Conservation (phyloP, 2,888 invertebrate genomes). For the Lasioglossum vierecki region DNA sequence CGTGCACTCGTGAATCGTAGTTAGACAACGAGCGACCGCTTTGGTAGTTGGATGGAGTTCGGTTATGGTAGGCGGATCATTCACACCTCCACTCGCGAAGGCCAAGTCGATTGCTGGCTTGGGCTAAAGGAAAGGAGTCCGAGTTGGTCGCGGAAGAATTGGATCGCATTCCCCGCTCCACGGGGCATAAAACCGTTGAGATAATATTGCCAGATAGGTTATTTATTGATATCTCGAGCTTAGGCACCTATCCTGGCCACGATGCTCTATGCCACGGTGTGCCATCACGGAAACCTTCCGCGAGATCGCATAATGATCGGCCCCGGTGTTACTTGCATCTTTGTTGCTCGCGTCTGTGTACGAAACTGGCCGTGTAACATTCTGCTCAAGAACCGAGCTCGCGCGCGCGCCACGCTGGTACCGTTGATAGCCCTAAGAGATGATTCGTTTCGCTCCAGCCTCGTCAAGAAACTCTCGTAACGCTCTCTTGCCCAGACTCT, state of each 20-base stretch:
- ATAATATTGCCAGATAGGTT: slow-evolving; percentile 81
- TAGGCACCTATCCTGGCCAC: slow-evolving; percentile 58
- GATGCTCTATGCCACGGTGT: slow-evolving; percentile 59
- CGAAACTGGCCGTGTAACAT: slow-evolving; percentile 66
- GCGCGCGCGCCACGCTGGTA: slow-evolving; percentile 34
- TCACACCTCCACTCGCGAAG: slow-evolving; percentile 72
- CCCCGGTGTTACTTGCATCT: slow-evolving; percentile 30
- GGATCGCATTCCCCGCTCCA: slow-evolving; percentile 73
- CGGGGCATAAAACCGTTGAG: slow-evolving; percentile 75
- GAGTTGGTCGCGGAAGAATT: slow-evolving; percentile 68
- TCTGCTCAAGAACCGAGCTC: slow-evolving; percentile 50
- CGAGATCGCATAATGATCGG: slow-evolving; percentile 64
- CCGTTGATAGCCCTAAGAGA: slow-evolving; percentile 70
- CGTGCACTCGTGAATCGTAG: neutral
- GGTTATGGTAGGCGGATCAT: slow-evolving; percentile 76
- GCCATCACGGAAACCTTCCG: slow-evolving; percentile 69
- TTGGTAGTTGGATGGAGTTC: slow-evolving; percentile 73
- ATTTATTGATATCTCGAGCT: slow-evolving; percentile 78
- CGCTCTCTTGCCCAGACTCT: slow-evolving; percentile 19
- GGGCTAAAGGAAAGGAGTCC: slow-evolving; percentile 47
- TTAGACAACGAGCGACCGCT: slow-evolving; percentile 35
- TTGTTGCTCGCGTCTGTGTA: slow-evolving; percentile 24
- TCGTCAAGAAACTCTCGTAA: slow-evolving; percentile 48
- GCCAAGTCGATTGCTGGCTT: slow-evolving; percentile 53
- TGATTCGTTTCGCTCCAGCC: slow-evolving; percentile 60